Base-by-base conservation (phyloP, 2,797 vertebrate species). In the Holocentrus rufus region DNA sequence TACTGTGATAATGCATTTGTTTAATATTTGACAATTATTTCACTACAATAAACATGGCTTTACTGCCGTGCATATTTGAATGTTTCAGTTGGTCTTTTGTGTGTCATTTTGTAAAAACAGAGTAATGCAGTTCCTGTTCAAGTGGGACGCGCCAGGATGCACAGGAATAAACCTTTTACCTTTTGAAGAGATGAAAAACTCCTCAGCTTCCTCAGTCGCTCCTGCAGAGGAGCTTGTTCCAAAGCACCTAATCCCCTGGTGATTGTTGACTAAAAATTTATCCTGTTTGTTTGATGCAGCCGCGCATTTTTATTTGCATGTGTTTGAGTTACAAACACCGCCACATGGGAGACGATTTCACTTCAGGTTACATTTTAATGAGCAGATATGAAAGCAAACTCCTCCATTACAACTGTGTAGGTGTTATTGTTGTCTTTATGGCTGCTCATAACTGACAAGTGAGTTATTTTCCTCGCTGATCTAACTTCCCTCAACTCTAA, bases 311-410 rank as follows among this genome's bases (percentile, higher is more conserved):
- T 72, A 91, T 92, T 91, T 88, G 79, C 91, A 91, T 90, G 54
- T 59, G 82, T 88, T 88, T 90, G 88, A 91, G 83, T 85, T 87
- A 79, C 34, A 66, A 83, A 86, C 75, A 76, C 52, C 55, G 75
- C 76, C 80, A 70, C 88, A 69, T 42, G 50, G 83, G 84, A 80
- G 71, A 84, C 69, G 53, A 72, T 90, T 89, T 91, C 65, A 88
- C 92, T 89, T 82, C 74, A 89, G 91, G 92, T 89, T 84, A 92
- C 36, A 75, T 91, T 93, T 92, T 92, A 93, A 93, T 91, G 89
- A 92, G 90, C 59, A 70, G 65, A 69, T 76, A 78, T 91, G 74
- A 87, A 89, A 88, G 80, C 72, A 74, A 82, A 85, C 71, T 76
- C 69, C 52, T 81, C 80, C 76, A 79, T 86, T 86, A 71, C 58